Evolutionary conservation across 2,113 vertebrate genomes (phyloP).

Genomic region (Marmota monax): DNA sequence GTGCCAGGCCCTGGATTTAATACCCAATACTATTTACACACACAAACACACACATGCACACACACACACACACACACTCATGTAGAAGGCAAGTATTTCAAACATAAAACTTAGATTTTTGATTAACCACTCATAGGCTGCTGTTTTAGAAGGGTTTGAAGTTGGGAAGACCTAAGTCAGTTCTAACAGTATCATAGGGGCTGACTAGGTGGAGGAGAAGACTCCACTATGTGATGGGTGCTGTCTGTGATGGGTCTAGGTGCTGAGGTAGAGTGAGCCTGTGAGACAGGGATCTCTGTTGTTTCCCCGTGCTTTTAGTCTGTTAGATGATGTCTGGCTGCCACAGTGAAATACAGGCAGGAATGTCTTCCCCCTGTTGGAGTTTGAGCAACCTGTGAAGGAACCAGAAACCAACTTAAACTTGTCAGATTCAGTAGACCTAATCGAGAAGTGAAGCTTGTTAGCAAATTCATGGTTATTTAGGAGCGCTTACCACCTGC

Average conservation of each 20-base stretch:
- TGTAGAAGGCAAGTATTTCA: neutral
- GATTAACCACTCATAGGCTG: neutral
- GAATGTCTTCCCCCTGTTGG: constrained; percentile 4
- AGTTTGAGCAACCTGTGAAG: constrained; percentile 15
- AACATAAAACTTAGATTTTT: neutral
- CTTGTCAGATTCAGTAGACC: constrained; percentile 41
- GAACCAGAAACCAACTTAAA: constrained; percentile 24
- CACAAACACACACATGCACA: too few species aligned
- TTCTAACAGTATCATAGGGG: neutral
- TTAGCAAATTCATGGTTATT: constrained; percentile 35
- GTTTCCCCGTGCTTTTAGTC: neutral
- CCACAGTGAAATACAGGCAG: neutral
- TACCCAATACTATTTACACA: too few species aligned
- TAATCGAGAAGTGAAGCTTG: constrained; percentile 7
- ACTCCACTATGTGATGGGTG: neutral
- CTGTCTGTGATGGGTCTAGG: neutral
- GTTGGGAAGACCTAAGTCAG: neutral
- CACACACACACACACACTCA: neutral
- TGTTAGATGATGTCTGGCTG: neutral
- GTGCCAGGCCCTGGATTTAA: too few species aligned
- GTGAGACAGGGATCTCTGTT: neutral
- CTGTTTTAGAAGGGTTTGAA: neutral
- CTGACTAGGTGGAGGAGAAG: neutral
- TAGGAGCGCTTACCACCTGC: neutral
- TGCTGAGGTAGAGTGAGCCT: neutral